Percentiles rank a stretch among this genome's conserved stretches.
Evolutionary conservation across 2,888 invertebrate genomes (phyloP).

Genomic region (Acanthopleura granulata): DNA sequence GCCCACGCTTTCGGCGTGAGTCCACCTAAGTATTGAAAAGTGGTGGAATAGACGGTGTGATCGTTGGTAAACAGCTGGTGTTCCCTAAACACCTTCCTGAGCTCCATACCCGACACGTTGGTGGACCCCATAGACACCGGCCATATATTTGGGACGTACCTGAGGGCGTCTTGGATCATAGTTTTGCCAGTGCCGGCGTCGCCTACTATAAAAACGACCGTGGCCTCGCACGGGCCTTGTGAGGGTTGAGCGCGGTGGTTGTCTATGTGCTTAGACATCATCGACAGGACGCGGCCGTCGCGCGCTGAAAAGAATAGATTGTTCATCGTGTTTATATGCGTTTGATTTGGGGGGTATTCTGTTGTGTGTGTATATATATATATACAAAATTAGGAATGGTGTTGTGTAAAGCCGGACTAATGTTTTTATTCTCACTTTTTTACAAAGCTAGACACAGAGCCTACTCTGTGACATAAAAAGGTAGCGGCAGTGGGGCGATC

Average conservation of each 20-base stretch:
- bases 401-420: no score
- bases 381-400: no score
- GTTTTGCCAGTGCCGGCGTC: not conserved
- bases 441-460: no score
- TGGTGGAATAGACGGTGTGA: not conserved
- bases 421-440: no score
- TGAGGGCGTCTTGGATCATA: not conserved
- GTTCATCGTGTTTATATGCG: not conserved
- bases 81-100: conserved; percentile 1
- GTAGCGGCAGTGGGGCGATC: no score
- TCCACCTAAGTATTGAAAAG: not conserved
- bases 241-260: not conserved
- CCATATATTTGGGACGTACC: not conserved
- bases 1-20: not conserved
- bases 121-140: not conserved
- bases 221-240: not conserved
- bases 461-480: no score
- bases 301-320: not conserved
- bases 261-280: not conserved
- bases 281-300: not conserved
- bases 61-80: not conserved
- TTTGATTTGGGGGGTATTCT: no score
- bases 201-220: not conserved
- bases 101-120: not conserved
- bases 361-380: no score